Evolutionary conservation across 2,113 vertebrate genomes (phyloP), one percentile per base, ranked within the genome.

Genomic region (Gasterosteus nipponicus): DNA sequence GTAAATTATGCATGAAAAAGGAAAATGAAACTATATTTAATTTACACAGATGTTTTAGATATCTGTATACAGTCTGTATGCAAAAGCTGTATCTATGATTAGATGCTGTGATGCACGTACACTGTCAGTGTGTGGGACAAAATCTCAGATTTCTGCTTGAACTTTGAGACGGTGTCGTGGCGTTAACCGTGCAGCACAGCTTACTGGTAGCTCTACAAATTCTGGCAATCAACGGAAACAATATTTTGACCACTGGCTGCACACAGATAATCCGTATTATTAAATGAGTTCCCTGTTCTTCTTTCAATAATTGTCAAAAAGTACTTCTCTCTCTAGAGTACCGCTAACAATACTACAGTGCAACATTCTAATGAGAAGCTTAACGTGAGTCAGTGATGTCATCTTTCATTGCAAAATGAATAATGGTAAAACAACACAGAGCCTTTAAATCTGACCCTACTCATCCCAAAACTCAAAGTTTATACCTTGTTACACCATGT

Each of bases 1-100:
- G 67, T 69, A 73, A 87, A 84, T 54, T 71, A 47, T 68, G 67
- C 74, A 72, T 81, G 18, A 53, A 79, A 80, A 77, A 35, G 44
- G 56, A 46, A 80, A 66, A 62, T 61, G 0, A 29, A 65, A 67
- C 57, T 31, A 77, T 29, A 59, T 73, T 81, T 57, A 4, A 63
- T 77, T 83, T 69, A 71, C 69, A 62, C 38, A 69, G 67, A 77
- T 1, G 4, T 72, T 29, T 57, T 15, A 67, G 57, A 41, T 78
- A 53, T 64, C 46, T 60, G 63, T 69, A 51, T 38, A 69, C 3
- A 69, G 72, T 65, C 39, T 59, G 64, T 66, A 78, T 75, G 47
- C 35, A 72, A 66, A 66, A 53, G n/a, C 65, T 26, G 33, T 61
- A 14, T 57, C n/a, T 38, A 56, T 59, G 69, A 73, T 82, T 51